Base-by-base conservation (phyloP, 1,140 invertebrate species). In the Drosophila sproati region DNA sequence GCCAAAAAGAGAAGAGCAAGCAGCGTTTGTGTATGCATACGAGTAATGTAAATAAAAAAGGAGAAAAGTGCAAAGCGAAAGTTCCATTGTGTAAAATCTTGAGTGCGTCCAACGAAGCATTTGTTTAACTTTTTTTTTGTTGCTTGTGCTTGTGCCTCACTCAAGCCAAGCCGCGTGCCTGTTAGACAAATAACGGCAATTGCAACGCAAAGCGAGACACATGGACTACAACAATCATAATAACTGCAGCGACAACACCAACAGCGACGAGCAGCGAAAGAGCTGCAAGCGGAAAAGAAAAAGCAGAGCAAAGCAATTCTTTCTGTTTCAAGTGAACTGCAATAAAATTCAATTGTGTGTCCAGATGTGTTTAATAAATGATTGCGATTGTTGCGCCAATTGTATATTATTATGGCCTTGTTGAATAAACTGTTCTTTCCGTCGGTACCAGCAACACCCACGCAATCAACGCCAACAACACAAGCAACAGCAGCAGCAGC, bases 341-440 rank as follows among this genome's bases (percentile, higher is more conserved):
- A 68, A 77, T 78, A 71, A 73, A 69, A 69, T 74, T 59, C 48
- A 62, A 48, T 66, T 64, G 52, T 67, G 50, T 86, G 75, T 69
- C 85, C 85, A 90, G 86, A 89, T 89, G 85, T 85, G 85, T 86
- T 90, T 89, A 74, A 81, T 89, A 85, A 89, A 89, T 90, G 86
- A 80, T 90, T 78, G 69, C 76, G 83, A 80, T 89, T 85, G 74
- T 61, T 85, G 74, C 61, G 83, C 85, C 69, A 76, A 68, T 62
- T 81, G 78, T 90, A 73, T 85, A 62, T 83, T 89, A 89, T 89
- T 92, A 92, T 92, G 91, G 91, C 91, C 79, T 76, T 92, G 77
- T 85, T 92, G 85, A 92, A 92, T 77, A 92, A 92, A 90, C 91
- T 92, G 61, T 92, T 92, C 75, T 92, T 92, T 81, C 91, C 91